Evolutionary conservation across 37 sponge, comb jelly and placozoan species (phyloP).

Genomic region (Oopsacas minuta): DNA sequence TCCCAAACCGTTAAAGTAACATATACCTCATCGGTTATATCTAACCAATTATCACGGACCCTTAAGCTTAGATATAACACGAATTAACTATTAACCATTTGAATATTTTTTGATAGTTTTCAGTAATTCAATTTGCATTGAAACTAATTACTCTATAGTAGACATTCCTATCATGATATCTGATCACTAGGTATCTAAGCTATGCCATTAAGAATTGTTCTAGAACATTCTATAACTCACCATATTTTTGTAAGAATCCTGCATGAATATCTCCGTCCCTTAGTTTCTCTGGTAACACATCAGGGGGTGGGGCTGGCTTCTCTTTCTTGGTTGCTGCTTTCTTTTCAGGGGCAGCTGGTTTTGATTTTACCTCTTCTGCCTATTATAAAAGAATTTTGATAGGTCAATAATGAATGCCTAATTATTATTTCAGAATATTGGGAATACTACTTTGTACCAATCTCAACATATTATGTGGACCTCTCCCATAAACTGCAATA

Average conservation of each 20-base stretch:
- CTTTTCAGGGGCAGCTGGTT: not conserved
- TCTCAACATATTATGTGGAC: too few species aligned
- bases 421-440: too few species aligned
- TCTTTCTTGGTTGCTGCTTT: not conserved
- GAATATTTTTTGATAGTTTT: too few species aligned
- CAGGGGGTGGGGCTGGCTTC: not conserved
- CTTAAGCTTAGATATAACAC: too few species aligned
- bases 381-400: not conserved
- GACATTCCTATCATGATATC: not conserved
- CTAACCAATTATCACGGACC: too few species aligned
- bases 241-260: constrained; percentile 1
- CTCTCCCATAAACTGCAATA: too few species aligned
- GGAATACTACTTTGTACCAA: too few species aligned
- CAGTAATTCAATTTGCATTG: too few species aligned
- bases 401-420: too few species aligned
- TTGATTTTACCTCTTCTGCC: not conserved
- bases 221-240: not conserved
- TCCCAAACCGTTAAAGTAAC: too few species aligned
- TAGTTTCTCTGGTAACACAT: not conserved
- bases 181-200: not conserved
- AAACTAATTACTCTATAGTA: not conserved
- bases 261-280: not conserved
- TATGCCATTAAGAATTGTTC: not conserved
- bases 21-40: too few species aligned
- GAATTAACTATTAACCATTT: too few species aligned